Conservation (phyloP, 2,888 invertebrate genomes). For the Microctonus hyperodae region DNA sequence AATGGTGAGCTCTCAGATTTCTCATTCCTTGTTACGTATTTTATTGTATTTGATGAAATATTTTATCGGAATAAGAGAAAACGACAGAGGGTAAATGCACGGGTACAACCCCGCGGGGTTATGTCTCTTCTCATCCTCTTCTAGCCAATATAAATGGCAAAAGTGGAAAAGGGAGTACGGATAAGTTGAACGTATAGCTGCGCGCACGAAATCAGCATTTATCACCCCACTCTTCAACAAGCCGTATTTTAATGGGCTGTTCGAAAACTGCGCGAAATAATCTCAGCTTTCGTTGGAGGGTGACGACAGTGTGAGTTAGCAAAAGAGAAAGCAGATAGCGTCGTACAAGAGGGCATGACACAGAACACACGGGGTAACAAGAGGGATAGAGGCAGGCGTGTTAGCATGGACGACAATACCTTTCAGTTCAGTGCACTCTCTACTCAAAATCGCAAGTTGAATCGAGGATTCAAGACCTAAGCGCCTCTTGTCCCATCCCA, state of each 20-base stretch:
- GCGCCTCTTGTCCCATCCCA: constrained; percentile 30
- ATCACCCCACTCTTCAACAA: constrained; percentile 50
- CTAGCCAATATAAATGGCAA: not conserved
- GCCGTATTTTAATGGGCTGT: constrained; percentile 57
- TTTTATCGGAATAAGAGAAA: constrained; percentile 29
- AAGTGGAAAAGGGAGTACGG: constrained; percentile 1
- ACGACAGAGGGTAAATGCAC: constrained; percentile 13
- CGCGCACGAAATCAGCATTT: constrained; percentile 55
- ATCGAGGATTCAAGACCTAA: constrained; percentile 38
- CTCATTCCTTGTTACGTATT: constrained; percentile 19
- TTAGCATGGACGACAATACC: constrained; percentile 51
- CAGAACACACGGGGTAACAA: constrained; percentile 36
- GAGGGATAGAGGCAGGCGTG: constrained; percentile 34
- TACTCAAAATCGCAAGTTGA: constrained; percentile 45
- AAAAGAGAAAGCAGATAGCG: constrained; percentile 35
- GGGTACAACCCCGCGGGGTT: not conserved
- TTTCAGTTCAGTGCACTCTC: constrained; percentile 56
- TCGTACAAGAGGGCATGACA: constrained; percentile 30
- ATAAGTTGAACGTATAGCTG: constrained; percentile 16
- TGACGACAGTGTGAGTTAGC: constrained; percentile 36
- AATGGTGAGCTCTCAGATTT: constrained; percentile 11
- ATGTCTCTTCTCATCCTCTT: not conserved
- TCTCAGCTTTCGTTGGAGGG: constrained; percentile 37
- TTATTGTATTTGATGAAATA: constrained; percentile 33
- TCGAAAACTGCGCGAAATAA: constrained; percentile 59